Conservation (phyloP, 2,113 vertebrate genomes). For the Leiothrix lutea region DNA sequence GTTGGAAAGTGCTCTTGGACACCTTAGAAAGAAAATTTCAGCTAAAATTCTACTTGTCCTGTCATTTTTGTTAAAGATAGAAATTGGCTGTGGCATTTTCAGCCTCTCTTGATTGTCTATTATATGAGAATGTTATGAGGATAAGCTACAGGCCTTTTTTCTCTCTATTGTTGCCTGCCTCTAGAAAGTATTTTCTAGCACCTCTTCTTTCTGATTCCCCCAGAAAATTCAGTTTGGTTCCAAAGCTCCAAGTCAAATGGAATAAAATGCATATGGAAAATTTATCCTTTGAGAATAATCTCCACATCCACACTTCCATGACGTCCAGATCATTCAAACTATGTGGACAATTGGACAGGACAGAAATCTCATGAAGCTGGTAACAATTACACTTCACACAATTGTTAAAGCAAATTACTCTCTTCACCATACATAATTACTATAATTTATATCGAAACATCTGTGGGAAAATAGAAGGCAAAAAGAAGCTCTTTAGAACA, state of each 20-base stretch:
- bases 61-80: not conserved
- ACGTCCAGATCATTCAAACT: not conserved
- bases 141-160: not conserved
- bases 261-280: not conserved
- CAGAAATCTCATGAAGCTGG: not conserved
- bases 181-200: not conserved
- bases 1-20: not conserved
- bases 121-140: not conserved
- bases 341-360: not conserved
- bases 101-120: not conserved
- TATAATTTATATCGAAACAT: conserved; percentile 36
- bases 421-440: conserved; percentile 23
- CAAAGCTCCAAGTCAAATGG: not conserved
- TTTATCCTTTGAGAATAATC: not conserved
- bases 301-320: not conserved
- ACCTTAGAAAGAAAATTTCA: not conserved
- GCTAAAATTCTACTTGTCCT: not conserved
- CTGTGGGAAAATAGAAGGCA: conserved; percentile 14
- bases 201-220: not conserved
- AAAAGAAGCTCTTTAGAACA: not conserved
- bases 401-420: conserved; percentile 26
- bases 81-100: not conserved
- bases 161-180: not conserved
- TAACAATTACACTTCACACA: conserved; percentile 7
- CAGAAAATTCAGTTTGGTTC: not conserved